Percentiles rank a stretch among this genome's conserved stretches.
These are phyloP conservation scores for Chrysodeixis includens DNA, from an alignment of 2,888 invertebrate genomes.

Conservation along the genomic window DNA sequence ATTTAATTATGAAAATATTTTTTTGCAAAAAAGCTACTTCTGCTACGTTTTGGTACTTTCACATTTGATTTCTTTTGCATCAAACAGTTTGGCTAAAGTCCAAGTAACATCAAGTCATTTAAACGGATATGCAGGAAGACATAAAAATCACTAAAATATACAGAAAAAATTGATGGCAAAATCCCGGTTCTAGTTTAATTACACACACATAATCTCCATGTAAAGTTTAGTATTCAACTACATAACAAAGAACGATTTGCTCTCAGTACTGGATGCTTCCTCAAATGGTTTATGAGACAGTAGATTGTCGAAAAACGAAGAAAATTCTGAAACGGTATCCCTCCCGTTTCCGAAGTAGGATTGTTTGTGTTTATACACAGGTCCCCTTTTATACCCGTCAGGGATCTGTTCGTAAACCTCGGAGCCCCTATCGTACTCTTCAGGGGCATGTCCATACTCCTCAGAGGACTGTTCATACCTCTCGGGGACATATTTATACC, in stretches of 20 bases:
- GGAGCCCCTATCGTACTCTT: no score
- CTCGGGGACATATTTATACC: no score
- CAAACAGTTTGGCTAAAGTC: slow-evolving; percentile 35
- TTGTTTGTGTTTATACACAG: slow-evolving; percentile 28
- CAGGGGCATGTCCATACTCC: no score
- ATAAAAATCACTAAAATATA: slow-evolving; percentile 34
- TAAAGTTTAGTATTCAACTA: no score
- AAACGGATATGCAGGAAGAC: slow-evolving; percentile 13
- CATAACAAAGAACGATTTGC: background rate
- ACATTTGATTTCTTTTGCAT: slow-evolving; percentile 26
- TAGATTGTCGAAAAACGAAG: slow-evolving; percentile 59
- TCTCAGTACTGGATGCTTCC: background rate
- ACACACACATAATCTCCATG: no score
- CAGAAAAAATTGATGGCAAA: background rate
- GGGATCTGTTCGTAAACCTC: background rate
- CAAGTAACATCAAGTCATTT: slow-evolving; percentile 35
- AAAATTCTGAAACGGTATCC: slow-evolving; percentile 44
- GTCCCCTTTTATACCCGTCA: background rate
- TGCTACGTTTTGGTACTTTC: slow-evolving; percentile 16
- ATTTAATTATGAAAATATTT: background rate
- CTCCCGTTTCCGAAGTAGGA: slow-evolving; percentile 17
- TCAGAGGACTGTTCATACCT: no score
- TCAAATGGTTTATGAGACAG: slow-evolving; percentile 24
- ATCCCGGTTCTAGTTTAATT: no score
- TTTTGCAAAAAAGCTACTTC: slow-evolving; percentile 4